phyloP scores from a whole-genome alignment of 2,888 invertebrate genomes.

The Callyntrura sp. region DNA sequence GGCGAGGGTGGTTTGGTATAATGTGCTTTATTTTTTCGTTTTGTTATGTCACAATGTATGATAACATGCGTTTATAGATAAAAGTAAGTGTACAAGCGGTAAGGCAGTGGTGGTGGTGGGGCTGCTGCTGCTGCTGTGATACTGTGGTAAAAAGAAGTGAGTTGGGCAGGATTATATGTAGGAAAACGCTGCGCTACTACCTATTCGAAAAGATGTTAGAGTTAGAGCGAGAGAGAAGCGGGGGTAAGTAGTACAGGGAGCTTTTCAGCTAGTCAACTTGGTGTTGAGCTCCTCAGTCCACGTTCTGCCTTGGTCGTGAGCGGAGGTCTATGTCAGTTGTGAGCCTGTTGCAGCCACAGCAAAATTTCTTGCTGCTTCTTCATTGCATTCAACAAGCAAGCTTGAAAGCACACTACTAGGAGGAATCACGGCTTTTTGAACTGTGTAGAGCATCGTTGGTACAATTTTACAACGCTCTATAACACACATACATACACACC shows the following conservation, averaged over 20 bases:
- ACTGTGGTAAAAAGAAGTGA: background rate
- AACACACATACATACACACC: background rate
- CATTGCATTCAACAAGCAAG: slow-evolving; percentile 59
- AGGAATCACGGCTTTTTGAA: background rate
- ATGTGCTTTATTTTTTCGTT: slow-evolving; percentile 24
- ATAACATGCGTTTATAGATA: background rate
- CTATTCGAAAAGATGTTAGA: background rate
- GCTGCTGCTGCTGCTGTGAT: background rate
- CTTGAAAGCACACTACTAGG: background rate
- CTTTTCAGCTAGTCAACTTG: slow-evolving; percentile 58
- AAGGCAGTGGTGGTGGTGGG: background rate
- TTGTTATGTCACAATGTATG: slow-evolving; percentile 33
- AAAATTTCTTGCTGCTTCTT: background rate
- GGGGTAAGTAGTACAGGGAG: slow-evolving; percentile 47
- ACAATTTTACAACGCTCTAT: background rate
- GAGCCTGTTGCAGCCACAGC: slow-evolving; percentile 25
- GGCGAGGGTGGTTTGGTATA: slow-evolving; percentile 52
- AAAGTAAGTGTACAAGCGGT: slow-evolving; percentile 24
- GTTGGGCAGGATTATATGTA: slow-evolving; percentile 13
- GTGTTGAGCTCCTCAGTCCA: slow-evolving; percentile 66
- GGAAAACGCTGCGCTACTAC: background rate
- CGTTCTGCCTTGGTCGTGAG: slow-evolving; percentile 78
- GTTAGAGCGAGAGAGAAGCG: too few relatives aligned
- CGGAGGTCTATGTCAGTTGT: slow-evolving; percentile 74
- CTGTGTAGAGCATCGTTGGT: background rate